These are phyloP conservation scores for Drosophila mimica DNA, from an alignment of 2,888 invertebrate genomes.

Conservation along the genomic window DNA sequence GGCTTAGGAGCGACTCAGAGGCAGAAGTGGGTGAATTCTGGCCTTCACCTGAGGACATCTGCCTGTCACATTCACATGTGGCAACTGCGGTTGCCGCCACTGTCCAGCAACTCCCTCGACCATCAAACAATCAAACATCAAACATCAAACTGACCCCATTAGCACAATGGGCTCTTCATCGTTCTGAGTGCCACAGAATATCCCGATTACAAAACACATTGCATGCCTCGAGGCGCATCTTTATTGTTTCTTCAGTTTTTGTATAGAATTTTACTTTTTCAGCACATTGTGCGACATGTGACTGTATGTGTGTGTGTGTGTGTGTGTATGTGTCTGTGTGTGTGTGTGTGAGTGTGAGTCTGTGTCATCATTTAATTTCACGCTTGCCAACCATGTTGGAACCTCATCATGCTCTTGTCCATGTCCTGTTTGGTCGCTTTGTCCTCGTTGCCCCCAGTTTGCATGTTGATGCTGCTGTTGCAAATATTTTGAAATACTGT, in stretches of 20 bases:
- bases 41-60: slow-evolving; percentile 15
- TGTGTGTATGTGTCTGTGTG: slow-evolving; percentile 10
- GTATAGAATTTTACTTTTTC: slow-evolving; percentile 10
- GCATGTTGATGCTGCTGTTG: slow-evolving; percentile 30
- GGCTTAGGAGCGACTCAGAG: not conserved
- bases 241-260: slow-evolving; percentile 11
- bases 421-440: not conserved
- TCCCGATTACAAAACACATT: not conserved
- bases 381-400: slow-evolving; percentile 47
- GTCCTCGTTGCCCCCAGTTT: not conserved
- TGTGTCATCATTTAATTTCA: slow-evolving; percentile 56
- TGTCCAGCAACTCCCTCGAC: slow-evolving; percentile 26
- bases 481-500: slow-evolving; percentile 50
- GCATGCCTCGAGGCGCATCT: not conserved
- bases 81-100: slow-evolving; percentile 47
- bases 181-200: not conserved
- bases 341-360: slow-evolving; percentile 6
- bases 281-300: slow-evolving; percentile 37
- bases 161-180: slow-evolving; percentile 27
- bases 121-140: slow-evolving; percentile 5
- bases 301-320: slow-evolving; percentile 12
- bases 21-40: not conserved
- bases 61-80: slow-evolving; percentile 40
- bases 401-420: not conserved
- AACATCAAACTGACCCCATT: slow-evolving; percentile 6